Evolutionary conservation across 2,888 invertebrate species (phyloP), one percentile per base, ranked within the genome.

Genomic region (Neoascia interrupta): DNA sequence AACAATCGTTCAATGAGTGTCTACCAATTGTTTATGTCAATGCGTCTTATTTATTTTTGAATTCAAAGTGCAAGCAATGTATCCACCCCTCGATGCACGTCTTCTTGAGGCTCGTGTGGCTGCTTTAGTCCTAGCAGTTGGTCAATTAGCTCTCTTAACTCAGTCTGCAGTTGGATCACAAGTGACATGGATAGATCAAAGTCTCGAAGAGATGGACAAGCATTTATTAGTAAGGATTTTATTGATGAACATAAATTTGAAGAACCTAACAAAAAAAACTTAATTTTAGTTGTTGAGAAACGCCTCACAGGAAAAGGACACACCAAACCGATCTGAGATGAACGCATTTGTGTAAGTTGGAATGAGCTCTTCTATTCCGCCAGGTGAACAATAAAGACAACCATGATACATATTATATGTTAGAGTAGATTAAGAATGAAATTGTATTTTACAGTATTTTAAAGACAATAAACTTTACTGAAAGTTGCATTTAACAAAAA

Each of bases 31-130:
- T n/a, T n/a, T n/a, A n/a, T n/a, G n/a, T n/a, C n/a, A n/a, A n/a
- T n/a, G n/a, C n/a, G n/a, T n/a, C n/a, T 31, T 31, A 4, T 4
- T 21, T 43, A 10, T 37, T 45, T n/a, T n/a, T n/a, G n/a, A n/a
- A n/a, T n/a, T n/a, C n/a, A n/a, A 31, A 82, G 82, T 83, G 5
- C 83, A 91, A 68, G 92, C 93, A 74, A 92, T 94, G 91, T 93
- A 93, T 85, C 93, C 93, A 10, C 93, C 93, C 3, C 85, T 94
- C 80, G 93, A 94, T 86, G 92, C 93, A 0, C 89, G 93, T 31
- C 88, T 93, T 3, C 86, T 94, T 72, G 93, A 94, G 86, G 93
- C 93, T 1, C 90, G 93, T 82, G 92, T 92, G 36, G 91, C 92
- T 21, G 92, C 93, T 10, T 85, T 94, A 56, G 76, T 92, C 1